Percentiles rank a stretch among this genome's conserved stretches.
These are phyloP conservation scores for Phymanthus crucifer DNA, from an alignment of 92 coral and sea anemone genomes.

Conservation along the genomic window DNA sequence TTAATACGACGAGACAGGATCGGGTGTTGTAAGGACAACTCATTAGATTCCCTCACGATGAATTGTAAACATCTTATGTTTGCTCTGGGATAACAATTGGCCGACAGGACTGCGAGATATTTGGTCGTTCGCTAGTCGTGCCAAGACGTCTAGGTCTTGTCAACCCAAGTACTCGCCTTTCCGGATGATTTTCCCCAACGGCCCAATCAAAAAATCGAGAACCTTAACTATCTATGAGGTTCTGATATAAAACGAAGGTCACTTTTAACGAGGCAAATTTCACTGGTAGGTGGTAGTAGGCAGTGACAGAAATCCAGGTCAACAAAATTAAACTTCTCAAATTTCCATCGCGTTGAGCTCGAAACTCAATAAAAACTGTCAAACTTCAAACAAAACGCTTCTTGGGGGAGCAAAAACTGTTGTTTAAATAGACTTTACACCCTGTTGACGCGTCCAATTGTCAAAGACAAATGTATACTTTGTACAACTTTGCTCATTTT, in stretches of 20 bases:
- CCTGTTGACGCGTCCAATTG: conserved; percentile 8
- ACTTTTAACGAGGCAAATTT: background rate
- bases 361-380: background rate
- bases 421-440: conserved; percentile 21
- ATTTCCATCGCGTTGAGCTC: background rate
- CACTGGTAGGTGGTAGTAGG: background rate
- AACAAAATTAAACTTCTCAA: background rate
- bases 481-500: background rate
- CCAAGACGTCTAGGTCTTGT: background rate
- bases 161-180: background rate
- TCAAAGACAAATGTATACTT: background rate
- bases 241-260: background rate
- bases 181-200: background rate
- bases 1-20: conserved; percentile 12
- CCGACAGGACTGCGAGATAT: conserved; percentile 27
- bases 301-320: background rate
- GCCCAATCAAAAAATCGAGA: background rate
- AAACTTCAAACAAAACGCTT: background rate
- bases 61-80: conserved; percentile 25
- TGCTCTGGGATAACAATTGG: conserved; percentile 23
- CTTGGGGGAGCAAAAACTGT: conserved; percentile 13
- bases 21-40: conserved; percentile 16
- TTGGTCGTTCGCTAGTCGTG: background rate
- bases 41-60: background rate
- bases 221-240: background rate